Evolutionary conservation across 2,888 invertebrate genomes (phyloP), one percentile per base, ranked within the genome.

Genomic region (Mythimna albipuncta): DNA sequence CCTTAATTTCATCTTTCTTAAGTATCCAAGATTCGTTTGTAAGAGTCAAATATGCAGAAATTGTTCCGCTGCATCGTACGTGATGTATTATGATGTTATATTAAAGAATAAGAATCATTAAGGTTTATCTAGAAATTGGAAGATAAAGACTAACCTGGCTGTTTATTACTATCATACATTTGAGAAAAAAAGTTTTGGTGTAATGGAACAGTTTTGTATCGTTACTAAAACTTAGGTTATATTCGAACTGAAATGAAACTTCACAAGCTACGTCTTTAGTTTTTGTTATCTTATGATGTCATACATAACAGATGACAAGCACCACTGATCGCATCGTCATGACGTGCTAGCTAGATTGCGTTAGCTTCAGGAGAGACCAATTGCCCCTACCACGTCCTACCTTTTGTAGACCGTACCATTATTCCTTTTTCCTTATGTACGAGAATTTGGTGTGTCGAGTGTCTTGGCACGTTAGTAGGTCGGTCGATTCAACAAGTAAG

Each of bases 401-500:
- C 72, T 75, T 57, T 72, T 64, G 58, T 47, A 66, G 21, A 61
- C 57, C 79, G 78, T 81, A 84, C 80, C 83, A 82, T 84, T 83
- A 79, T 80, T 82, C 74, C 83, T 78, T 79, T 79, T 82, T 79
- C 84, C 80, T 88, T 82, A 72, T 85, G 86, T 88, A 79, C 83
- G 86, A 87, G 86, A 88, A 88, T 88, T 90, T 90, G 86, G 91
- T 91, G 90, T 91, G 91, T 89, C 80, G 84, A 88, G 87, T 91
- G 90, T 92, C 92, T 94, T 94, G 90, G 91, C 90, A 91, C 94
- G 93, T 96, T 95, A 95, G 92, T 96, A 96, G 96, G 96, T 96
- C 96, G 96, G 95, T 96, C 96, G 95, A 96, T 96, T 96, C 96
- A 96, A 96, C 96, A 96, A 96, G 95, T 95, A 94, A 93, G 92